Percentiles rank a stretch among this genome's conserved stretches.
phyloP scores from a whole-genome alignment of 2,113 vertebrate species.

The Poeciliopsis occidentalis region DNA sequence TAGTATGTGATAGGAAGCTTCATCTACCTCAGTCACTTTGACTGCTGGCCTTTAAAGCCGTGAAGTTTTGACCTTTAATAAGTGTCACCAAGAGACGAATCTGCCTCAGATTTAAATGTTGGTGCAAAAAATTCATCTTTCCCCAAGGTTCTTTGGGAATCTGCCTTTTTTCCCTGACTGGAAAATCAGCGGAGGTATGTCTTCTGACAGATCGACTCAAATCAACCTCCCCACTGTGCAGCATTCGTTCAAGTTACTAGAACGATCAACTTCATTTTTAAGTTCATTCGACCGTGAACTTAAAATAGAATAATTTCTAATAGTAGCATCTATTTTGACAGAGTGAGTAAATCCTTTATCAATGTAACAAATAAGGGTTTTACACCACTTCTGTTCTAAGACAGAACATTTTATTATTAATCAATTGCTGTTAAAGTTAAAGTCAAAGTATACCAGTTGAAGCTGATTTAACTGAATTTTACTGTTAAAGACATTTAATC shows the following conservation, averaged over 20 bases:
- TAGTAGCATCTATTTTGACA: too few species aligned
- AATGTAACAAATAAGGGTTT: too few species aligned
- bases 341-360: too few species aligned
- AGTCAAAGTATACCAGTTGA: neutral
- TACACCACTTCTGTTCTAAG: too few species aligned
- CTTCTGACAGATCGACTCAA: neutral
- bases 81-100: slow-evolving; percentile 25
- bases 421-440: neutral
- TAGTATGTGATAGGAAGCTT: slow-evolving; percentile 11
- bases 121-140: slow-evolving; percentile 22
- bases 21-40: slow-evolving; percentile 24
- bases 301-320: neutral
- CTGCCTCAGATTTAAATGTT: slow-evolving; percentile 28
- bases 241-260: too few species aligned
- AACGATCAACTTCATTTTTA: too few species aligned
- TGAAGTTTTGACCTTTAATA: slow-evolving; percentile 58
- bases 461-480: neutral
- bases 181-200: slow-evolving; percentile 5
- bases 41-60: slow-evolving; percentile 42
- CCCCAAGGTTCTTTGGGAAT: neutral
- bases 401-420: neutral
- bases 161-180: slow-evolving; percentile 4
- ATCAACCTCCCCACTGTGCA: too few species aligned
- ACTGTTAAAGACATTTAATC: neutral
- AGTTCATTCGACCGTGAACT: slow-evolving; percentile 46